A percentile compares a stretch with the other conserved stretches of the same genome.
Conservation (phyloP, 2,797 vertebrate species). For the Dromococcyx pavoninus region DNA sequence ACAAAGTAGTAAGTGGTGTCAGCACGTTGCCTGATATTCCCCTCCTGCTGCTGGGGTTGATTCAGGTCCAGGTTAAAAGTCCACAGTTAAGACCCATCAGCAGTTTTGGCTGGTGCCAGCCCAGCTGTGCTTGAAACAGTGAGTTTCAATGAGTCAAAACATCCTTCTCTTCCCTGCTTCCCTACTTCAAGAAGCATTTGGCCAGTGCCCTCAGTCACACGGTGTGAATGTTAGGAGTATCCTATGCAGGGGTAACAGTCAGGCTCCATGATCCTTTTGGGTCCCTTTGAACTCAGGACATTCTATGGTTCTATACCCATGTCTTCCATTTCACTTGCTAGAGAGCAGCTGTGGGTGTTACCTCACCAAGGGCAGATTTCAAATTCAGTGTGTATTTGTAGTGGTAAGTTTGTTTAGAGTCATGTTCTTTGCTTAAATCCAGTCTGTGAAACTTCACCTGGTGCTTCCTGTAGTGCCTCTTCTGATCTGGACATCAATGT, state of each 20-base stretch:
- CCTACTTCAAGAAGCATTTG: no score
- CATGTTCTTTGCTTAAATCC: background rate
- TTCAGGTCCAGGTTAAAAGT: background rate
- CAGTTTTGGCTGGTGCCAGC: background rate
- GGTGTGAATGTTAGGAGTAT: no score
- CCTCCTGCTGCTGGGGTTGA: background rate
- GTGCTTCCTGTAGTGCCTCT: background rate
- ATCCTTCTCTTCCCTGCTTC: background rate
- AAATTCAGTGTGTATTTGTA: background rate
- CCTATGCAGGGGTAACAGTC: no score
- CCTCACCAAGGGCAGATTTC: background rate
- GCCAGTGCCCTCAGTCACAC: no score
- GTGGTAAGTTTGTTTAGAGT: background rate
- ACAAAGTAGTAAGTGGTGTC: background rate
- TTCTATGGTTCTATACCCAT: no score
- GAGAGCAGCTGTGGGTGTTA: accelerated
- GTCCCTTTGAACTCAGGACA: no score
- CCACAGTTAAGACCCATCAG: background rate
- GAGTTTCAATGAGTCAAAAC: background rate
- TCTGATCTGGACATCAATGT: background rate
- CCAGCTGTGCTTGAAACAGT: background rate
- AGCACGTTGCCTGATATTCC: background rate
- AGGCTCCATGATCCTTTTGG: no score
- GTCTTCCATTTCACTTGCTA: background rate
- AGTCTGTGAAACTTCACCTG: background rate